A percentile compares a stretch with the other conserved stretches of the same genome.
These are phyloP conservation scores for Pyxicephalus adspersus DNA, from an alignment of 2,113 vertebrate genomes.

Conservation along the genomic window DNA sequence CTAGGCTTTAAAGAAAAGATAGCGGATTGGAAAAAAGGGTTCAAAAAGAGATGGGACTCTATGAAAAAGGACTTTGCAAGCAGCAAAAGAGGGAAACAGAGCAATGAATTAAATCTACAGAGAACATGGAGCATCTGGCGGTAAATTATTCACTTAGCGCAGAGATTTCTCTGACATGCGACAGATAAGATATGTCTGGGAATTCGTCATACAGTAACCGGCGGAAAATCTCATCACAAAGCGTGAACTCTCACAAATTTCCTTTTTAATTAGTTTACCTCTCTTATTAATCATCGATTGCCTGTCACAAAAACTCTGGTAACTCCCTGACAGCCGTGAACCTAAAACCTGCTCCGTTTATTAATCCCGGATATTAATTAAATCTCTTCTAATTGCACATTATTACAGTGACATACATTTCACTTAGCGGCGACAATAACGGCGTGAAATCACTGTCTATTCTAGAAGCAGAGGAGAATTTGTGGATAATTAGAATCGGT, in stretches of 20 bases:
- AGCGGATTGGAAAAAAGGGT: too few species aligned
- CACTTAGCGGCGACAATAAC: slow-evolving; percentile 13
- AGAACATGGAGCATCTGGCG: neutral
- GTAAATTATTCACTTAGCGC: neutral
- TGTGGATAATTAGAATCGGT: neutral
- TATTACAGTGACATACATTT: neutral
- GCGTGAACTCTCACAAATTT: slow-evolving; percentile 11
- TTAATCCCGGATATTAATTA: slow-evolving; percentile 23
- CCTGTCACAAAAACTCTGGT: neutral
- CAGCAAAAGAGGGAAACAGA: too few species aligned
- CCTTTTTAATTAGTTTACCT: slow-evolving; percentile 9
- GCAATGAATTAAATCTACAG: too few species aligned
- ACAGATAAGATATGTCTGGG: neutral
- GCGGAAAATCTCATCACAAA: slow-evolving; percentile 9
- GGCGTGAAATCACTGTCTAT: slow-evolving; percentile 8
- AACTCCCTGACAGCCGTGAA: neutral
- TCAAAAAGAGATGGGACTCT: too few species aligned
- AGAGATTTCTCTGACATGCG: neutral
- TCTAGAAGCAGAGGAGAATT: neutral
- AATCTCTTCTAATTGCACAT: slow-evolving; percentile 32
- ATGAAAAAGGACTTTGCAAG: too few species aligned
- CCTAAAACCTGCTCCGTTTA: neutral
- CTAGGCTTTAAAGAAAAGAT: too few species aligned
- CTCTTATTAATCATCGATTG: neutral
- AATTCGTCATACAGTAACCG: neutral